Evolutionary conservation across 2,113 vertebrate genomes (phyloP).

Genomic region (Gasterosteus nipponicus): DNA sequence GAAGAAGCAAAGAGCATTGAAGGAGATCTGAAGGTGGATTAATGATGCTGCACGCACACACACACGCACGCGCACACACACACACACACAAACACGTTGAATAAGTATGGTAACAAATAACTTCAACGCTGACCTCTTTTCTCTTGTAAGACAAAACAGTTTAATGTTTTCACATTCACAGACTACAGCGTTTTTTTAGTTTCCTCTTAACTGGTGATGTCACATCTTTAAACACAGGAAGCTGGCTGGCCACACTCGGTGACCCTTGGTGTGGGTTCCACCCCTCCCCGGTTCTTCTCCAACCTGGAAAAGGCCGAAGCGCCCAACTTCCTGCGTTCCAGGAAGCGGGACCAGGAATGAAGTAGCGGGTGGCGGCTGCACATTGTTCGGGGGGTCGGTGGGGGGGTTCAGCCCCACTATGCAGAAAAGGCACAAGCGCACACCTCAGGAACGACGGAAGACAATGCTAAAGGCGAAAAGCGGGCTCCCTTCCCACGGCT

Average conservation of each 20-base stretch:
- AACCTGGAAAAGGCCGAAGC: slow-evolving; percentile 42
- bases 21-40: slow-evolving; percentile 39
- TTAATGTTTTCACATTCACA: not conserved
- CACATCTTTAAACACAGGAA: slow-evolving; percentile 34
- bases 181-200: not conserved
- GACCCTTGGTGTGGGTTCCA: slow-evolving; percentile 36
- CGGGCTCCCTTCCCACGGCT: not conserved
- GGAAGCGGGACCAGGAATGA: slow-evolving; percentile 67
- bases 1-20: slow-evolving; percentile 46
- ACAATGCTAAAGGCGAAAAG: not conserved
- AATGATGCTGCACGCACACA: slow-evolving; percentile 23
- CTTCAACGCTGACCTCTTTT: not conserved
- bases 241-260: slow-evolving; percentile 3
- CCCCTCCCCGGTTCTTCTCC: slow-evolving; percentile 21
- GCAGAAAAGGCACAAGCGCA: not conserved
- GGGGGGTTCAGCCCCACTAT: slow-evolving; percentile 12
- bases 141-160: not conserved
- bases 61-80: no score
- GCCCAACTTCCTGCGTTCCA: slow-evolving; percentile 62
- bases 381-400: slow-evolving; percentile 58
- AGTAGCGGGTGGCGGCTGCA: slow-evolving; percentile 31
- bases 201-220: not conserved
- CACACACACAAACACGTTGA: no score
- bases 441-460: not conserved
- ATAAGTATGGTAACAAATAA: not conserved